These are phyloP conservation scores for Lasioglossum albipes DNA, from an alignment of 1,140 invertebrate species.

Conservation along the genomic window DNA sequence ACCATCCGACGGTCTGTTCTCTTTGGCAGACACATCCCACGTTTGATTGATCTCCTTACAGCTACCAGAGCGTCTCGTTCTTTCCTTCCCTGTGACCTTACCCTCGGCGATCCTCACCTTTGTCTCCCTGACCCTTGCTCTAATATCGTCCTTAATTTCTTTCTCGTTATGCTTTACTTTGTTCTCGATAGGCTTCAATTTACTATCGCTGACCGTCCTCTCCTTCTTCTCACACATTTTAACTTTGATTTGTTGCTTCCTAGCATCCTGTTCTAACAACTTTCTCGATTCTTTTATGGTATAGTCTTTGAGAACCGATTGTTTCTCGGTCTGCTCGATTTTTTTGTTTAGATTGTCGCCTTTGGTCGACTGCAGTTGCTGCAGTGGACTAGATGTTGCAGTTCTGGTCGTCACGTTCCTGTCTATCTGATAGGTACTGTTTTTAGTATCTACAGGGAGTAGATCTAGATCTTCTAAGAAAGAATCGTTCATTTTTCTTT, in stretches of 20 bases:
- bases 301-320: slow-evolving; percentile 16
- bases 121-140: slow-evolving; percentile 49
- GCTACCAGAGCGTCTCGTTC: slow-evolving; percentile 47
- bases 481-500: slow-evolving; percentile 72
- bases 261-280: slow-evolving; percentile 32
- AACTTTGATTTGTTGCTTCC: slow-evolving; percentile 29
- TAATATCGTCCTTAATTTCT: slow-evolving; percentile 39
- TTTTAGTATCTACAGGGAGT: slow-evolving; percentile 53
- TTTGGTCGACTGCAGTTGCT: not conserved
- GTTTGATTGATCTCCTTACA: slow-evolving; percentile 57
- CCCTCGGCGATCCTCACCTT: slow-evolving; percentile 42
- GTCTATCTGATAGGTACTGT: slow-evolving; percentile 24
- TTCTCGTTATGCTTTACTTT: slow-evolving; percentile 37
- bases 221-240: slow-evolving; percentile 60
- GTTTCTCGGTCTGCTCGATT: not conserved
- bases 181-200: slow-evolving; percentile 55
- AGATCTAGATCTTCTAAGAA: slow-evolving; percentile 72
- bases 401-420: slow-evolving; percentile 52
- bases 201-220: slow-evolving; percentile 56
- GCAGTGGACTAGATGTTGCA: slow-evolving; percentile 50
- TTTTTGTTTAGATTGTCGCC: not conserved
- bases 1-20: slow-evolving; percentile 68
- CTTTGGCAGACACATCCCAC: slow-evolving; percentile 72
- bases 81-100: slow-evolving; percentile 49
- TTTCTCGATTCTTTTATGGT: slow-evolving; percentile 15